Evolutionary conservation across 2,888 invertebrate genomes (phyloP), one percentile per base, ranked within the genome.

Genomic region (Strigamia crassipes): DNA sequence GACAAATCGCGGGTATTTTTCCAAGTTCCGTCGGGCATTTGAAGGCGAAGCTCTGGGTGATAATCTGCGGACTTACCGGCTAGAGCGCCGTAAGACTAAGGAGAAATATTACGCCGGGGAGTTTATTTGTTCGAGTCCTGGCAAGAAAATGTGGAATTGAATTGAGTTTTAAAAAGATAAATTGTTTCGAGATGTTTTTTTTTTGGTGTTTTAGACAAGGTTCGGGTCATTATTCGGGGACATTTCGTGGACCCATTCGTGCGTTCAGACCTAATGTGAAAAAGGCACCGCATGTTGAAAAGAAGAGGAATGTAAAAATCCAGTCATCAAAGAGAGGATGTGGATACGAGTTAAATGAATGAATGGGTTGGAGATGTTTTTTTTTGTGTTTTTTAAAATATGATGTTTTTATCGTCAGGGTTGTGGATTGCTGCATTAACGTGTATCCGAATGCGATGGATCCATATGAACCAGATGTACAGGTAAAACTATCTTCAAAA

Each of bases 151-250:
- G 38, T 38, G 27, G 27, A 27, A 27, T 27, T 27, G n/a, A n/a
- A n/a, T n/a, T n/a, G n/a, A n/a, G n/a, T n/a, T 27, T 27, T 27
- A 27, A 3, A 27, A 3, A 27, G 27, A 3, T 27, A n/a, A n/a
- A n/a, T n/a, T n/a, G n/a, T 27, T 27, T 27, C 3, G 27, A 27
- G 27, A 3, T 27, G 1, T 27, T 27, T 38, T 38, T 38, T 2
- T 38, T 2, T 38, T 38, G 6, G n/a, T n/a, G n/a, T n/a, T n/a
- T n/a, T 38, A 38, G 38, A 5, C 6, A 78, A n/a, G 78, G 78
- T 34, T 78, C 31, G 78, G 78, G 78, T 8, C n/a, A n/a, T 23
- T 34, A 78, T 34, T 23, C 31, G n/a, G 78, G 78, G 31, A 78
- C 78, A 0, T 78, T 78, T 78, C 31, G 27, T 10, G 78, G 78